These are phyloP conservation scores for Pantala flavescens DNA, from an alignment of 1,140 invertebrate genomes.

Conservation along the genomic window DNA sequence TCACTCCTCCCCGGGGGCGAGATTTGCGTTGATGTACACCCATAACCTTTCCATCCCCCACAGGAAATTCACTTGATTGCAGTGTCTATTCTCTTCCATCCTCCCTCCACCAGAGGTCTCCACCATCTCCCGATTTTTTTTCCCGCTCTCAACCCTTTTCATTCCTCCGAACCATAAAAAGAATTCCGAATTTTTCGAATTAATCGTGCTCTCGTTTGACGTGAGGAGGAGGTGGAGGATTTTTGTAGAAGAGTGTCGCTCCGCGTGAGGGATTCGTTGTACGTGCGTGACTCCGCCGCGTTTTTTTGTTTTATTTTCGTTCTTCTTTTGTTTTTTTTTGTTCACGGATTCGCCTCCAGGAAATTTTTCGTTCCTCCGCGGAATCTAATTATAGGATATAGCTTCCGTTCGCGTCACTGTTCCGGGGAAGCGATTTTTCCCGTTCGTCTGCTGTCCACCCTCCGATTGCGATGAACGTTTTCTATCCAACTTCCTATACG, in stretches of 20 bases:
- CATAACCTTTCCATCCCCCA: slow-evolving; percentile 8
- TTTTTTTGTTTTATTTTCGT: too few relatives aligned
- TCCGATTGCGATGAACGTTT: too few relatives aligned
- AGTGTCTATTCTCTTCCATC: neutral
- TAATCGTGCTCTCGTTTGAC: neutral
- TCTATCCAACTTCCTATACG: too few relatives aligned
- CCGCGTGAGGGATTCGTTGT: too few relatives aligned
- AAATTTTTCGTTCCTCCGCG: too few relatives aligned
- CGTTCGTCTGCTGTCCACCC: too few relatives aligned
- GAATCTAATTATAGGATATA: too few relatives aligned
- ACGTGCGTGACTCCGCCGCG: too few relatives aligned
- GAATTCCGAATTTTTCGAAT: neutral
- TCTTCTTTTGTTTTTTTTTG: too few relatives aligned
- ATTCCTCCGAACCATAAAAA: neutral
- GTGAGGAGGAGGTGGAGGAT: neutral
- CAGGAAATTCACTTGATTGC: slow-evolving; percentile 1
- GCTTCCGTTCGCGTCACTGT: too few relatives aligned
- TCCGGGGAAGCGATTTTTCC: too few relatives aligned
- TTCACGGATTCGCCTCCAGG: too few relatives aligned
- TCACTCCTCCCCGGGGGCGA: neutral
- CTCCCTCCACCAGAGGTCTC: neutral
- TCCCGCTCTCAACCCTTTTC: neutral
- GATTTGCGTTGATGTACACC: slow-evolving; percentile 3
- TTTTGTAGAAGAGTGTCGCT: neutral
- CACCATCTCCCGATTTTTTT: neutral